Evolutionary conservation across 2,113 vertebrate genomes (phyloP).

Genomic region (Cebidichthys violaceus): DNA sequence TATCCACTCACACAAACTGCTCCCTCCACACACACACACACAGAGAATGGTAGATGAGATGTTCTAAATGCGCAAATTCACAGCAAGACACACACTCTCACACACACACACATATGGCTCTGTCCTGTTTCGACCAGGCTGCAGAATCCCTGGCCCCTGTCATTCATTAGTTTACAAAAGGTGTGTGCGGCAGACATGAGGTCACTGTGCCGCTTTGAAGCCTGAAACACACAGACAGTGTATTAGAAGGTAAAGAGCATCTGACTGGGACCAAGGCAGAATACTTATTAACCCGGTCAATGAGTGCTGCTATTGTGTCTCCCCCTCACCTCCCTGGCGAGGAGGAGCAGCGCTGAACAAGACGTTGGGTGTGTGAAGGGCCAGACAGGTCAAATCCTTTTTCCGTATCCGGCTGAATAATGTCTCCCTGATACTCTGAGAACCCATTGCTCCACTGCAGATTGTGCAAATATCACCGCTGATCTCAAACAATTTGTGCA

Average conservation of each 20-base stretch:
- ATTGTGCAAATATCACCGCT: conserved; percentile 67
- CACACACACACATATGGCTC: conserved; percentile 16
- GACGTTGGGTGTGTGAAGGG: conserved; percentile 65
- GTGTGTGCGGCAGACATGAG: conserved; percentile 80
- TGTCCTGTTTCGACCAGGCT: conserved; percentile 40
- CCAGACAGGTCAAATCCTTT: conserved; percentile 68
- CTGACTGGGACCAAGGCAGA: conserved; percentile 74
- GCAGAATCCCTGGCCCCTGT: conserved; percentile 66
- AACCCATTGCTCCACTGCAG: conserved; percentile 35
- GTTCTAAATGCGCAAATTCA: conserved; percentile 65
- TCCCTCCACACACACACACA: conserved; percentile 33
- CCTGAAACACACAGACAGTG: conserved; percentile 76
- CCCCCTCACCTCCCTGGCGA: conserved; percentile 62
- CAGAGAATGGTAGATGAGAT: conserved; percentile 38
- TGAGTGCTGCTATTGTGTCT: conserved; percentile 77
- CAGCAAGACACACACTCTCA: conserved; percentile 21
- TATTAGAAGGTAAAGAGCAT: conserved; percentile 81
- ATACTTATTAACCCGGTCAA: conserved; percentile 84
- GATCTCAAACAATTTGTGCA: conserved; percentile 61
- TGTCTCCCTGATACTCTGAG: conserved; percentile 54
- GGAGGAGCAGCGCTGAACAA: conserved; percentile 63
- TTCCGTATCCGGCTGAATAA: conserved; percentile 43
- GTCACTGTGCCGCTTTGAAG: conserved; percentile 79
- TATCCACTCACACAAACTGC: conserved; percentile 42
- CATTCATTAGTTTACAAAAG: conserved; percentile 83